These are phyloP conservation scores for Phoebastria nigripes DNA, from an alignment of 2,797 vertebrate genomes.

Conservation along the genomic window DNA sequence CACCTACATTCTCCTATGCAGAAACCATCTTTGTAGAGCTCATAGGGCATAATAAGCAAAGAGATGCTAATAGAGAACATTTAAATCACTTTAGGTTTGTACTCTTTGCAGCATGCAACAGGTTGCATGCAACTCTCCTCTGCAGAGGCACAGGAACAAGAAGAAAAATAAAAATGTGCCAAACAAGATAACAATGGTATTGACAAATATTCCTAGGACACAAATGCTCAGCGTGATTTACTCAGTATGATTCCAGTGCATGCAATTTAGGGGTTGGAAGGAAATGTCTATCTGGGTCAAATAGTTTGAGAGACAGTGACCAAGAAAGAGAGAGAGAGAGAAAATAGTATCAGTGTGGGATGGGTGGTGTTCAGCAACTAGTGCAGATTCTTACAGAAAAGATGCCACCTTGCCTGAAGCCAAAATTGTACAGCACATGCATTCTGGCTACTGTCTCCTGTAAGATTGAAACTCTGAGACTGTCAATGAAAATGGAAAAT, in stretches of 20 bases:
- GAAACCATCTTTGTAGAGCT: not conserved
- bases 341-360: not conserved
- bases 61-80: not conserved
- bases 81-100: not conserved
- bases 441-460: not conserved
- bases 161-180: not conserved
- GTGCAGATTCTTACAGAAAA: not conserved
- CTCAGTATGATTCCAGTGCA: not conserved
- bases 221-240: not conserved
- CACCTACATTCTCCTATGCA: not conserved
- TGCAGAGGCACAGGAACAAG: not conserved
- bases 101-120: not conserved
- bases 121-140: not conserved
- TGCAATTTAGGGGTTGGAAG: not conserved
- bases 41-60: not conserved
- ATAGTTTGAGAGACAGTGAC: not conserved
- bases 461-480: not conserved
- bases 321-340: not conserved
- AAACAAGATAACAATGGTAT: not conserved
- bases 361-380: not conserved
- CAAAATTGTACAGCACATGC: not conserved
- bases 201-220: not conserved
- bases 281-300: not conserved
- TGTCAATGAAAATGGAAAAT: not conserved
- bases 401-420: not conserved